These are phyloP conservation scores for Pantelozetes paolii DNA, from an alignment of 2,888 invertebrate species.

Conservation along the genomic window DNA sequence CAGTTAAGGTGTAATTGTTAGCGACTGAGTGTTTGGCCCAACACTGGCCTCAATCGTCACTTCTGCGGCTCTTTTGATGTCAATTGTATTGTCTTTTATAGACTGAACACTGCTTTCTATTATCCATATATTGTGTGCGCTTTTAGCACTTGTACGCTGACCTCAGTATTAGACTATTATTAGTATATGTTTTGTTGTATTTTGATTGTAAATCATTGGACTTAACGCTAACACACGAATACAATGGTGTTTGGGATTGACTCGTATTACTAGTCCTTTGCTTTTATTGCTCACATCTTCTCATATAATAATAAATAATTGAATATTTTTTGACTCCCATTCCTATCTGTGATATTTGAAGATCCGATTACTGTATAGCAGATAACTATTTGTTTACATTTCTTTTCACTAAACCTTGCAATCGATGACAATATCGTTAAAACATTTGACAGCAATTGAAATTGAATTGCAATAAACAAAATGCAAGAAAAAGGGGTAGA, in stretches of 20 bases:
- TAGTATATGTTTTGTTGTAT: neutral
- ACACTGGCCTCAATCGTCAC: neutral
- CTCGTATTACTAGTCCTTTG: slow-evolving; percentile 23
- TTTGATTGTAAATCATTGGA: neutral
- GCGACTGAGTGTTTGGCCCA: neutral
- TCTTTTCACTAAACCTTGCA: neutral
- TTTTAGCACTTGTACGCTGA: slow-evolving; percentile 35
- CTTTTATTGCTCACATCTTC: slow-evolving; percentile 15
- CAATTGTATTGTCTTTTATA: slow-evolving; percentile 5
- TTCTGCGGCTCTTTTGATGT: slow-evolving; percentile 28
- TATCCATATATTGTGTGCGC: neutral
- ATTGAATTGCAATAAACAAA: neutral
- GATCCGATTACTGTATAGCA: slow-evolving; percentile 25
- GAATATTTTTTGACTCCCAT: slow-evolving; percentile 13
- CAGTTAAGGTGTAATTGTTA: neutral
- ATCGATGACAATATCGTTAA: slow-evolving; percentile 23
- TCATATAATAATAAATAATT: neutral
- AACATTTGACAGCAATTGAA: neutral
- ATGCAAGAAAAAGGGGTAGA: slow-evolving; percentile 29
- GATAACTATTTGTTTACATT: slow-evolving; percentile 21
- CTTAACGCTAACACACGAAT: neutral
- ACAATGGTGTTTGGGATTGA: neutral
- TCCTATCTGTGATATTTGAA: slow-evolving; percentile 35
- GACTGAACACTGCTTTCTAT: neutral
- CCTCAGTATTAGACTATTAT: slow-evolving; percentile 8